phyloP scores from a whole-genome alignment of 2,797 vertebrate genomes.

The Buceros bicornis region DNA sequence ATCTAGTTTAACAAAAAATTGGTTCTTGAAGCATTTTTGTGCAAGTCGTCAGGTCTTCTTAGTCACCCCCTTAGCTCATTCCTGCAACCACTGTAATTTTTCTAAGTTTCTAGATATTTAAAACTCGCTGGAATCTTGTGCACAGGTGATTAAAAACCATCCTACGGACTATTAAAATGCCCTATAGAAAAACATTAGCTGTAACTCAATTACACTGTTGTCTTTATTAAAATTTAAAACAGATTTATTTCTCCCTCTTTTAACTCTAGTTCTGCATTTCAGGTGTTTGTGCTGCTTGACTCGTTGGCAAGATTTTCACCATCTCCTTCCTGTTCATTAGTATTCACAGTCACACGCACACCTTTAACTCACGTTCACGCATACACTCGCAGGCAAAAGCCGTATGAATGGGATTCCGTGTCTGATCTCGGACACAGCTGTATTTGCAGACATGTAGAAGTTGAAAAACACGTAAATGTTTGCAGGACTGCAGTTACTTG shows the following conservation, averaged over 20 bases:
- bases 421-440: fast-evolving
- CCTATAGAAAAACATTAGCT: not conserved
- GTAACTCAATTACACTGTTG: not conserved
- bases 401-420: not conserved
- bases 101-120: not conserved
- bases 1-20: not conserved
- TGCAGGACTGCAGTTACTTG: not conserved
- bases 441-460: not conserved
- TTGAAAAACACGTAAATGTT: not conserved
- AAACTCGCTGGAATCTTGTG: not conserved
- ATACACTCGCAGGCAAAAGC: not conserved
- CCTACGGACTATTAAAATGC: not conserved
- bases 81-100: not conserved
- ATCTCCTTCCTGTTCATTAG: not conserved
- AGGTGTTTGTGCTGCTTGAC: not conserved
- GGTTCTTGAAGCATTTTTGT: not conserved
- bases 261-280: not conserved
- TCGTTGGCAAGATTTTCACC: not conserved
- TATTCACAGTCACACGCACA: not conserved
- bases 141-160: not conserved
- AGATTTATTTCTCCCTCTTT: not conserved
- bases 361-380: not conserved
- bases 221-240: not conserved
- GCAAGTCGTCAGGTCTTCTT: not conserved
- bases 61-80: not conserved